Conservation (phyloP, 2,888 invertebrate species). For the Agelastica alni region DNA sequence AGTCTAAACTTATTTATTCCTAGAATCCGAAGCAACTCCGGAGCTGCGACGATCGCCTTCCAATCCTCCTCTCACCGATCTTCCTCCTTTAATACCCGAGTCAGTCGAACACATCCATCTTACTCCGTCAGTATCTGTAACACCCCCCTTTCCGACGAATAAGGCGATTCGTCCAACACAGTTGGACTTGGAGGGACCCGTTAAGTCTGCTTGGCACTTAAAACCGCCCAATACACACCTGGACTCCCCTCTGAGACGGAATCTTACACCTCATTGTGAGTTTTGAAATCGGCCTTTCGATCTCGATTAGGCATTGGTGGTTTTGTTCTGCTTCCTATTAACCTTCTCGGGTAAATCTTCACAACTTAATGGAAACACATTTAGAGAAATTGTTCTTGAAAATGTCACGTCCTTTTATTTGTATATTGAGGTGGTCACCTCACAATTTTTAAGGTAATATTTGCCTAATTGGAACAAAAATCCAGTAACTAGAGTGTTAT, state of each 20-base stretch:
- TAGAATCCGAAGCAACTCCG: slow-evolving; percentile 12
- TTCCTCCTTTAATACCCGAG: slow-evolving; percentile 60
- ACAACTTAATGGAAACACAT: no score
- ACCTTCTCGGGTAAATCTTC: no score
- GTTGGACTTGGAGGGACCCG: slow-evolving; percentile 52
- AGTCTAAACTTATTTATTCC: no score
- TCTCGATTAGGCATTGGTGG: slow-evolving; percentile 10
- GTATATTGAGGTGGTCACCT: neutral
- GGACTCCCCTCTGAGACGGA: slow-evolving; percentile 29
- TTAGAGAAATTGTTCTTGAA: no score
- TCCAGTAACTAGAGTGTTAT: no score
- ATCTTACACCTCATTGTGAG: slow-evolving; percentile 41
- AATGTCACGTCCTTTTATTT: neutral
- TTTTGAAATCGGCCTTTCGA: slow-evolving; percentile 19
- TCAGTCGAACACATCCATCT: slow-evolving; percentile 57
- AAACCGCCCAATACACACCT: slow-evolving; percentile 39
- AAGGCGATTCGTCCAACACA: slow-evolving; percentile 50
- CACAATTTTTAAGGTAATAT: no score
- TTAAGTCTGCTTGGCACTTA: slow-evolving; percentile 51
- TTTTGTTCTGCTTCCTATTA: slow-evolving; percentile 1
- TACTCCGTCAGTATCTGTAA: slow-evolving; percentile 57
- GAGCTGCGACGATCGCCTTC: slow-evolving; percentile 15
- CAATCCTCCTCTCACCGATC: slow-evolving; percentile 51
- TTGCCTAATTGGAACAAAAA: no score
- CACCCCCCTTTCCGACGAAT: slow-evolving; percentile 45